Base-by-base conservation (phyloP, 64 coral and sea anemone genomes). In the Stichodactyla mertensii region DNA sequence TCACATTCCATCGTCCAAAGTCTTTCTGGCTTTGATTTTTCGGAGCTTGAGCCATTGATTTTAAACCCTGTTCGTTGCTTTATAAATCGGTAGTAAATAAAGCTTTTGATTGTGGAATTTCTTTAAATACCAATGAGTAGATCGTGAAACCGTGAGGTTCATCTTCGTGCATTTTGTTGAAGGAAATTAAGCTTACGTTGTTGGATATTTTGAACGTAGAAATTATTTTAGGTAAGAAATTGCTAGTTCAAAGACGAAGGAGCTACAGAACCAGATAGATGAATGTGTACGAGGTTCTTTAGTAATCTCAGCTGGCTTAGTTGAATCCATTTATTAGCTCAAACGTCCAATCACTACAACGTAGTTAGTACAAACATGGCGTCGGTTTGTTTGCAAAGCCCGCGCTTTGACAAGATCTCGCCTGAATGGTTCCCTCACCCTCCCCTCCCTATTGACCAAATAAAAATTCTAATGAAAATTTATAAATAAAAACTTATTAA, bases 371-470 rank as follows among this genome's bases (percentile, higher is more conserved):
- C 18, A 66, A 74, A 74, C 69, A 74, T 74, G 69, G 69, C 69
- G 69, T 74, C 69, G 69, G 69, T 74, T 74, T 74, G 69, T 74
- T 74, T 74, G 69, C 69, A 74, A 74, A 74, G 69, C 69, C 69
- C 69, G 69, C 69, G 69, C 69, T 74, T 74, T 74, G 69, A 74
- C 69, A 74, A 74, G 24, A 74, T 10, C n/a, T 8, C 69, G 8
- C 5, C 26, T 74, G 69, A 74, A 31, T 74, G 69, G 69, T 27
- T 31, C 69, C 69, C 5, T 4, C 12, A 27, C 24, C 69, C 22
- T 74, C n/a, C 69, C 69, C 69, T 31, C 69, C 69, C 69, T 14
- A 1, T 4, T 8, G 12, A 10, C 7, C 8, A 74, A 27, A 74
- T 13, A 74, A 74, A 74, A 74, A 31, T n/a, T 9, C 11, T 11